Base-by-base conservation (phyloP, 1,140 invertebrate species). In the Drosophila micromelanica region DNA sequence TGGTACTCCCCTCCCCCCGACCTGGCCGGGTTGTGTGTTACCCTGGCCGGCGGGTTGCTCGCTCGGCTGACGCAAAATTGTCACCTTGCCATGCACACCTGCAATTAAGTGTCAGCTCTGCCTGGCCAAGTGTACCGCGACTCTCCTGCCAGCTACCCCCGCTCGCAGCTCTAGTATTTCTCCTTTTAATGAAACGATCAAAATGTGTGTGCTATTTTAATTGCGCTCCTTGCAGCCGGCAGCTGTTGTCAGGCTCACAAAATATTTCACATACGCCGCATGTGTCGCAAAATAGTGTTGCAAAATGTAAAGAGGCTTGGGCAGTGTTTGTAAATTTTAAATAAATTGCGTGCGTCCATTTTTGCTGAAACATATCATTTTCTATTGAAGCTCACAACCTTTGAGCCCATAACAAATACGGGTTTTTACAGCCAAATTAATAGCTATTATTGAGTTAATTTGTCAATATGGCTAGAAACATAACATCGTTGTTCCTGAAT, bases 21-120 rank as follows among this genome's bases (percentile, higher is more conserved):
- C 23, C 62, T 17, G 20, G 20, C 40, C 43, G 49, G 40, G 63
- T 27, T 27, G 46, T 57, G 52, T 57, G 15, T 71, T 76, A 65
- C 62, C 65, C 80, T 68, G 30, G 45, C 40, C 60, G 65, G 37
- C 55, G 51, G 55, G 15, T 56, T 70, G 70, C 61, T 78, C 82
- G 82, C 82, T 89, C 84, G 82, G 87, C 68, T 86, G 82, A 86
- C 82, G 82, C 82, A 67, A 86, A 86, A 86, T 86, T 86, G 82
- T 86, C 82, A 87, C 82, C 82, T 86, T 86, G 84, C 78, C 65
- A 86, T 89, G 82, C 72, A 86, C 84, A 86, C 82, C 82, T 86
- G 82, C 84, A 86, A 86, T 86, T 86, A 76, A 75, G 51, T 75
- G 75, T 63, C 65, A 76, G 63, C 48, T 60, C 48, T 38, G n/a